phyloP scores from a whole-genome alignment of 2,113 vertebrate species.

The Tinamus guttatus region DNA sequence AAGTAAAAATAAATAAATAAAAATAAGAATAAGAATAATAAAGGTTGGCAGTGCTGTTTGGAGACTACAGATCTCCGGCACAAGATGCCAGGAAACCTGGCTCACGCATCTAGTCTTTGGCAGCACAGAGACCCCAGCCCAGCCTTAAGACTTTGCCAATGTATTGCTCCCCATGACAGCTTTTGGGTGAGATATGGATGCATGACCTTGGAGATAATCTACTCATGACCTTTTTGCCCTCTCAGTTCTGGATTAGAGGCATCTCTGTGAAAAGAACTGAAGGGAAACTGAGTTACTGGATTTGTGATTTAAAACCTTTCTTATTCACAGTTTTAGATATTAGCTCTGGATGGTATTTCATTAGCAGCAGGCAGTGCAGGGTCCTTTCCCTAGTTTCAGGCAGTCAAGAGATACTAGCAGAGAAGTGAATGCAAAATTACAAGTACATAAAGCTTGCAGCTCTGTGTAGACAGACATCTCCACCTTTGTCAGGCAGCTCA shows the following conservation, averaged over 20 bases:
- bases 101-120: fast-evolving
- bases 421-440: background rate
- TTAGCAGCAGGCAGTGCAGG: background rate
- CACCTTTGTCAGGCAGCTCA: background rate
- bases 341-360: background rate
- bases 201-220: no score
- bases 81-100: background rate
- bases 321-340: background rate
- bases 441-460: background rate
- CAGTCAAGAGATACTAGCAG: background rate
- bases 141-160: background rate
- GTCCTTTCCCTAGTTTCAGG: background rate
- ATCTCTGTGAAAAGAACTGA: background rate
- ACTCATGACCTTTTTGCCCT: background rate
- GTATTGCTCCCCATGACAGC: fast-evolving
- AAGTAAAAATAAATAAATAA: no score
- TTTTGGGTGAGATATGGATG: background rate
- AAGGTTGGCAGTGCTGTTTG: background rate
- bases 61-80: background rate
- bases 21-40: no score
- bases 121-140: background rate
- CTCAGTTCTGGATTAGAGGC: background rate
- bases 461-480: background rate
- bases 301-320: background rate
- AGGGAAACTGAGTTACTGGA: background rate